A percentile compares a stretch with the other conserved stretches of the same genome.
Conservation (phyloP, 1,140 invertebrate genomes). For the Dreissena rostriformis region DNA sequence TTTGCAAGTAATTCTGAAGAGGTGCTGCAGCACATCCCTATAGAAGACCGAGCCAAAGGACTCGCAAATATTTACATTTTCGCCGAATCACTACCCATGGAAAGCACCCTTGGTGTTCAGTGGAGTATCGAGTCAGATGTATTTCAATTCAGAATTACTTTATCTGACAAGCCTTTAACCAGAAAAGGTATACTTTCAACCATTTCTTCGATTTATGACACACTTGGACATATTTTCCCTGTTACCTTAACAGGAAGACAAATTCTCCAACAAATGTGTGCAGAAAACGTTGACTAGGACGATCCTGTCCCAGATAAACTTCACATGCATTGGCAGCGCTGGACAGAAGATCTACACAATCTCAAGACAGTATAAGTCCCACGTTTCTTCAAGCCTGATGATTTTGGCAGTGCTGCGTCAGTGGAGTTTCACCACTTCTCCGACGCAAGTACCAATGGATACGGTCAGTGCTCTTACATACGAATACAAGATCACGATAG, state of each 20-base stretch:
- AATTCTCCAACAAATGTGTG: slow-evolving; percentile 4
- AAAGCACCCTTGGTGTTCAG: slow-evolving; percentile 62
- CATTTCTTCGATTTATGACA: neutral
- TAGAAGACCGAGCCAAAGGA: too few species aligned
- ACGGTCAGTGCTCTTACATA: slow-evolving; percentile 44
- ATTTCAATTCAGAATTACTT: too few species aligned
- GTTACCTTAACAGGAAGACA: neutral
- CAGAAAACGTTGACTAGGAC: slow-evolving; percentile 15
- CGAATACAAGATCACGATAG: slow-evolving; percentile 18
- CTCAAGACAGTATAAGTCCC: neutral
- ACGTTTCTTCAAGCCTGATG: slow-evolving; percentile 41
- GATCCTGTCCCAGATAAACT: neutral
- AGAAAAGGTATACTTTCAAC: neutral
- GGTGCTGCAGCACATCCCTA: slow-evolving; percentile 57
- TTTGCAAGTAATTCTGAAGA: slow-evolving; percentile 27
- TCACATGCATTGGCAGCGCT: neutral
- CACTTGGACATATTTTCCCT: neutral
- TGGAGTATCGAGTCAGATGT: slow-evolving; percentile 65
- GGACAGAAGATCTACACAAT: neutral
- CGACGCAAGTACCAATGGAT: slow-evolving; percentile 42
- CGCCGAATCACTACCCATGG: slow-evolving; percentile 58
- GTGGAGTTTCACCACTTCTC: slow-evolving; percentile 37
- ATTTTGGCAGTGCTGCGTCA: slow-evolving; percentile 9
- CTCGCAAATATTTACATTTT: slow-evolving; percentile 52
- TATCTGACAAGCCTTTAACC: too few species aligned